Conservation (phyloP, 2,113 vertebrate genomes). For the Gadus macrocephalus region DNA sequence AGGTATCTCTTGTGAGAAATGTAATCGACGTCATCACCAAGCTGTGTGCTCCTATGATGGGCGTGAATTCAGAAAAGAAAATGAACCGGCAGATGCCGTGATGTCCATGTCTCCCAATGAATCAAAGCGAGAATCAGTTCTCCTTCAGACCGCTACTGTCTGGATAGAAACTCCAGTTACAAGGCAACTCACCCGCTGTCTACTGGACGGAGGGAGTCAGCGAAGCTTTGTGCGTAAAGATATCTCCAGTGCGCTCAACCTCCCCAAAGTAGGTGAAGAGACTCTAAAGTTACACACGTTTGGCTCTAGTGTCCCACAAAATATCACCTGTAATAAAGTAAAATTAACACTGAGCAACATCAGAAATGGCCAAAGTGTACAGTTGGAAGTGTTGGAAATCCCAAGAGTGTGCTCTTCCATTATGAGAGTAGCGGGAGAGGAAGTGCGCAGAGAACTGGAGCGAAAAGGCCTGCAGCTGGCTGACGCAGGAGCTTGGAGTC, state of each 20-base stretch:
- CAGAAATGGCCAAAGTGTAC: not conserved
- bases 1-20: not conserved
- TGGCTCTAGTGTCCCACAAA: not conserved
- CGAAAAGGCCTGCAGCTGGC: not conserved
- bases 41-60: not conserved
- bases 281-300: not conserved
- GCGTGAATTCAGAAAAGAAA: not conserved
- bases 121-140: not conserved
- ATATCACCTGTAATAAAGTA: not conserved
- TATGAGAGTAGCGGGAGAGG: not conserved
- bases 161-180: not conserved
- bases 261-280: not conserved
- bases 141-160: not conserved
- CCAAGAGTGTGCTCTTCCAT: not conserved
- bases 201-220: not conserved
- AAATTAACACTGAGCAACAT: not conserved
- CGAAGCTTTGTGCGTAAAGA: not conserved
- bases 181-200: not conserved
- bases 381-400: not conserved
- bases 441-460: conserved; percentile 6
- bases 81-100: not conserved
- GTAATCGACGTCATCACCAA: not conserved
- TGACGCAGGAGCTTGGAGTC: conserved; percentile 12
- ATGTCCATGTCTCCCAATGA: not conserved
- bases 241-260: not conserved